Evolutionary conservation across 1,140 invertebrate genomes (phyloP).

Genomic region (Yoshiicerus persimilis): DNA sequence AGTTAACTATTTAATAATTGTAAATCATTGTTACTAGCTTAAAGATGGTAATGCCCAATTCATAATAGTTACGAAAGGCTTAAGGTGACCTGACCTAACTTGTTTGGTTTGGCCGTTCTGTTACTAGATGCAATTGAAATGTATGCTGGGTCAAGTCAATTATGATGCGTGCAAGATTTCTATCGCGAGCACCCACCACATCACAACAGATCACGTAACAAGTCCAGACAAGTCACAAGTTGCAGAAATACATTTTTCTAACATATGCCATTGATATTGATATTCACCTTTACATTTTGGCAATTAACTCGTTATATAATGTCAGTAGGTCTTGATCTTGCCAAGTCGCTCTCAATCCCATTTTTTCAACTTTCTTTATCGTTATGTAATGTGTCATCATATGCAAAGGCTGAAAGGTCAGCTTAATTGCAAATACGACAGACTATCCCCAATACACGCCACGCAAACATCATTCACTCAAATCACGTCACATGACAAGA

Average conservation of each 20-base stretch:
- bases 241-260: too few species aligned
- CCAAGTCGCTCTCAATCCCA: neutral
- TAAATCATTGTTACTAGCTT: too few species aligned
- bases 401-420: neutral
- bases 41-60: neutral
- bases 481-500: neutral
- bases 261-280: neutral
- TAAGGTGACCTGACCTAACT: neutral
- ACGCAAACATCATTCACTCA: neutral
- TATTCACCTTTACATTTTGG: neutral
- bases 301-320: neutral
- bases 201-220: neutral
- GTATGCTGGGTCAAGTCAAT: neutral
- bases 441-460: too few species aligned
- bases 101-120: too few species aligned
- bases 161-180: neutral
- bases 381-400: neutral
- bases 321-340: neutral
- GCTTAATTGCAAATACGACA: neutral
- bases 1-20: too few species aligned
- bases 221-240: neutral
- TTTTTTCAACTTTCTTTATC: neutral
- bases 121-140: neutral
- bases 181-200: neutral
- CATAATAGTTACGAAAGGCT: too few species aligned